Evolutionary conservation across 2,113 vertebrate genomes (phyloP).

Genomic region (Climacteris rufus): DNA sequence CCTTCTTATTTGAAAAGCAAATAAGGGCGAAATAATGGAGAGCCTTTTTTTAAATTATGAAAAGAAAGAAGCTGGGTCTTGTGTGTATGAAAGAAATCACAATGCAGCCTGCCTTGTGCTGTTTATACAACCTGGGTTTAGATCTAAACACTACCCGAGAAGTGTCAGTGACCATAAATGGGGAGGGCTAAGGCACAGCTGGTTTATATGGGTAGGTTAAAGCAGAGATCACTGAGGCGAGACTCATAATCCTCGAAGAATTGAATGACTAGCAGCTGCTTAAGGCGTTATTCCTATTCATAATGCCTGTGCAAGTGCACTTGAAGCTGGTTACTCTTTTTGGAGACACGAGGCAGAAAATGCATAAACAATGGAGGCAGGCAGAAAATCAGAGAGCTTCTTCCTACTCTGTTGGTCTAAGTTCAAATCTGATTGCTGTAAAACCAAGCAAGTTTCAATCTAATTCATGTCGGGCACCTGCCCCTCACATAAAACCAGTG

Average conservation of each 20-base stretch:
- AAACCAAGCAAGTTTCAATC: neutral
- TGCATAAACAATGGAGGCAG: neutral
- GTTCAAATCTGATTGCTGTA: neutral
- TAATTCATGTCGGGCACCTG: neutral
- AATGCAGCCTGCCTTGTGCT: slow-evolving; percentile 24
- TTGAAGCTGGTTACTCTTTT: slow-evolving; percentile 32
- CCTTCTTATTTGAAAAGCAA: slow-evolving; percentile 38
- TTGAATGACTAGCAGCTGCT: slow-evolving; percentile 45
- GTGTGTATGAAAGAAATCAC: neutral
- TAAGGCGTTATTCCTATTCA: slow-evolving; percentile 24
- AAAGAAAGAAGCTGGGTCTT: neutral
- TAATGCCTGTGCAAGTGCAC: slow-evolving; percentile 1
- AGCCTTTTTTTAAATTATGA: neutral
- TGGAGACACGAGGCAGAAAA: slow-evolving; percentile 20
- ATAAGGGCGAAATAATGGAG: slow-evolving; percentile 21
- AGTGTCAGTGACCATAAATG: slow-evolving; percentile 50
- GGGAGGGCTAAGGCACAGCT: slow-evolving; percentile 15
- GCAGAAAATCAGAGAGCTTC: neutral
- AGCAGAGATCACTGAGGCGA: slow-evolving; percentile 37
- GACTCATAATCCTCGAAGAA: slow-evolving; percentile 13
- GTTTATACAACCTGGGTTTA: slow-evolving; percentile 44
- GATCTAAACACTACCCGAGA: neutral
- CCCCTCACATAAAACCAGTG: fast-evolving
- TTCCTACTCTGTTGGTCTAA: neutral
- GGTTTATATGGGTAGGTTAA: slow-evolving; percentile 33